Conservation (phyloP, 2,113 vertebrate species). For the Falcunculus frontatus region DNA sequence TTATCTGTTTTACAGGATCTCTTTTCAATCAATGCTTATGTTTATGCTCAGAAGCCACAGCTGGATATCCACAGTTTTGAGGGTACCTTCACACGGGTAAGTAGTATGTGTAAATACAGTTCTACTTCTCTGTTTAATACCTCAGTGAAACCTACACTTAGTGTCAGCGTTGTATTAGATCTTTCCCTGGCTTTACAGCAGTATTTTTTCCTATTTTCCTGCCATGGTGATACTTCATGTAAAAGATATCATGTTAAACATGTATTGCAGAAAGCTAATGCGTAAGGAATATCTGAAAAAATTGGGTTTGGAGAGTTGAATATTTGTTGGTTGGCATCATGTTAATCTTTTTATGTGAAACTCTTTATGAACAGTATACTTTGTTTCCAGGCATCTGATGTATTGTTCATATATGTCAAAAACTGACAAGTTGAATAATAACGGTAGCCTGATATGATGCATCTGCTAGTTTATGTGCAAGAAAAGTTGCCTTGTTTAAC, state of each 20-base stretch:
- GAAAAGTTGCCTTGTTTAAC: not conserved
- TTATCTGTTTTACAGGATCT: constrained; percentile 81
- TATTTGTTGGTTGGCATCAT: not conserved
- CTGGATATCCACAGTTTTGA: constrained; percentile 98
- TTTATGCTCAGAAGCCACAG: constrained; percentile 93
- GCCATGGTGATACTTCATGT: not conserved
- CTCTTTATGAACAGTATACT: not conserved
- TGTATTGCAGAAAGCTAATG: not conserved
- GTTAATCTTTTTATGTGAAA: not conserved
- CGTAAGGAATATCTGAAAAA: not conserved
- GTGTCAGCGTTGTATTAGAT: not conserved
- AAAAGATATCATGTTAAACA: not conserved
- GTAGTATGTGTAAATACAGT: not conserved
- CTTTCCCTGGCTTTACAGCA: not conserved
- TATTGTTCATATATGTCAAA: not conserved
- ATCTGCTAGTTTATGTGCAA: not conserved
- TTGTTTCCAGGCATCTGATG: not conserved
- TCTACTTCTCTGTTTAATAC: not conserved
- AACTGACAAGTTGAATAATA: not conserved
- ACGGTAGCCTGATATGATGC: not conserved
- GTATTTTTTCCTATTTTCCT: not conserved
- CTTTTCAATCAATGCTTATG: constrained; percentile 91
- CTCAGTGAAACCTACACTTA: not conserved
- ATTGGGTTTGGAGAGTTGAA: not conserved
- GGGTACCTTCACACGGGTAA: constrained; percentile 96